Evolutionary conservation across 2,888 invertebrate species (phyloP), one percentile per base, ranked within the genome.

Genomic region (Horisme vitalbata): DNA sequence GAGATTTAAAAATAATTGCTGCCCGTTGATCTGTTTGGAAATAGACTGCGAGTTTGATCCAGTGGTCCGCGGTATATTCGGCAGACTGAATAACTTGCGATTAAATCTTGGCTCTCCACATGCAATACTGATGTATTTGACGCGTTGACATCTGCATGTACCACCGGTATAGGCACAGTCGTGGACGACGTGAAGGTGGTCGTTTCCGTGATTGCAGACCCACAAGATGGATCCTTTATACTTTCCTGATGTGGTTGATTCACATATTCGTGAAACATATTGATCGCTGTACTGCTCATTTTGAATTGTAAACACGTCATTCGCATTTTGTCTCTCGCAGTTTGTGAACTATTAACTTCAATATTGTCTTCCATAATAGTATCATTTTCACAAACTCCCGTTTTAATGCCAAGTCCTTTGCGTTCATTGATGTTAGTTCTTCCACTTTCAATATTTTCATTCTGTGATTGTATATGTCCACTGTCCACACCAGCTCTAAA

Each of bases 11-110:
- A 49, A 21, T 51, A 44, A 52, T 14, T 58, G 55, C 53, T 44
- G 55, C 0, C 54, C 57, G 55, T 52, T 55, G 44, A 37, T 45
- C 59, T 50, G 54, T 57, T 26, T 60, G 54, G 54, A 60, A 31
- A 59, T 62, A 60, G 10, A 59, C 14, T 62, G 62, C 54, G 63
- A 59, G 45, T 55, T 55, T 58, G 45, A 45, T 41, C 57, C 58
- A 63, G 35, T 63, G 59, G n/a, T 63, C 50, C 6, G 41, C 48
- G 3, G 52, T 52, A 13, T 57, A 58, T 50, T 59, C 61, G 59
- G 56, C 1, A 56, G 55, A 23, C 60, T 56, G 60, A 60, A 60
- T 52, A 54, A 59, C 46, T 60, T 39, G 31, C 59, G 3, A 57
- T 57, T 60, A 55, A 59, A 52, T 47, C 45, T 33, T 24, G 23